Evolutionary conservation across 2,888 invertebrate species (phyloP).

Genomic region (Psylliodes chrysocephalus): DNA sequence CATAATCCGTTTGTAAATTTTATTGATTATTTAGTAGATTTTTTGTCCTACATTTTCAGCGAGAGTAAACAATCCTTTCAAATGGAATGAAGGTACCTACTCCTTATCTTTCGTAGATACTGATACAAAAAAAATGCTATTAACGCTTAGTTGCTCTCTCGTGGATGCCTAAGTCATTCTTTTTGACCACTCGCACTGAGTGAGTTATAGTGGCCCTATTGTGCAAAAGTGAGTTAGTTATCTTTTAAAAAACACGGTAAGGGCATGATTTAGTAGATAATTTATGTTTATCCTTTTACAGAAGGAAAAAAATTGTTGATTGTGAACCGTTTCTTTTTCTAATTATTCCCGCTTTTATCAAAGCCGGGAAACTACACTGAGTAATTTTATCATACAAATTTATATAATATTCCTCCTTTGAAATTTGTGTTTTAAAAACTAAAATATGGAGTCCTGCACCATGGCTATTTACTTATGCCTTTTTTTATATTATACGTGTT

Average conservation of each 20-base stretch:
- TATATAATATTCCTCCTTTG: too few relatives aligned
- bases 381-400: too few relatives aligned
- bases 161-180: neutral
- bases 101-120: constrained; percentile 4
- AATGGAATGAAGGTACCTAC: constrained; percentile 11
- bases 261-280: too few relatives aligned
- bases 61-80: constrained; percentile 4
- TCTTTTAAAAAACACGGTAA: neutral
- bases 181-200: neutral
- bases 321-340: too few relatives aligned
- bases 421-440: too few relatives aligned
- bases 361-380: too few relatives aligned
- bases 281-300: too few relatives aligned
- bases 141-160: neutral
- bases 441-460: too few relatives aligned
- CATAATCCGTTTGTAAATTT: constrained; percentile 1
- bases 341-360: too few relatives aligned
- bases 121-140: constrained; percentile 4
- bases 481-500: too few relatives aligned
- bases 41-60: constrained; percentile 7
- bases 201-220: neutral
- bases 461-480: too few relatives aligned
- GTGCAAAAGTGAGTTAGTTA: neutral
- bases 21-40: constrained; percentile 17
- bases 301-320: too few relatives aligned